Evolutionary conservation across 2,888 invertebrate species (phyloP).

Genomic region (Euclidia mi): DNA sequence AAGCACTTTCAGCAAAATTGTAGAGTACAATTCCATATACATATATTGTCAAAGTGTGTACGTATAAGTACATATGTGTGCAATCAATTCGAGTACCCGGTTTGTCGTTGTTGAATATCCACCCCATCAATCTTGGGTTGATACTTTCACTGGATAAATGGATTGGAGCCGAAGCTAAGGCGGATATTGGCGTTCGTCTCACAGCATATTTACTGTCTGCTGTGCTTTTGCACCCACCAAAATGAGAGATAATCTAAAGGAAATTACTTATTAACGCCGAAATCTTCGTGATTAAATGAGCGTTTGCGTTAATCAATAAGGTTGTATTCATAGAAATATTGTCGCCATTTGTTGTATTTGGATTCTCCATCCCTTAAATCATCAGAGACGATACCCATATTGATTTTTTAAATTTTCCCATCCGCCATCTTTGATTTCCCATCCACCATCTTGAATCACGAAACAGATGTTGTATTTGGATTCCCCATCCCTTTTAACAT

Average conservation of each 20-base stretch:
- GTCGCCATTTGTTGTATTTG: too few species aligned
- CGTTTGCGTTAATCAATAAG: too few species aligned
- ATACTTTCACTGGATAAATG: conserved; percentile 64
- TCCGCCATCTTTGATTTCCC: too few species aligned
- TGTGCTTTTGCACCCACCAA: conserved; percentile 29
- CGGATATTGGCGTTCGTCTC: conserved; percentile 58
- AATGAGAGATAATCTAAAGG: conserved; percentile 1
- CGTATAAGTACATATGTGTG: conserved; percentile 22
- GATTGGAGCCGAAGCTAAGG: conserved; percentile 58
- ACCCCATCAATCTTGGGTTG: conserved; percentile 67
- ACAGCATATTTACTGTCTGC: conserved; percentile 22
- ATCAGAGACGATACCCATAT: too few species aligned
- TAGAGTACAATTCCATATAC: neutral
- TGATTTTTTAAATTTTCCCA: too few species aligned
- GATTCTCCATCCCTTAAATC: too few species aligned
- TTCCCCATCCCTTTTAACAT: too few species aligned
- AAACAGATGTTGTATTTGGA: too few species aligned
- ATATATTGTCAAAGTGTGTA: neutral
- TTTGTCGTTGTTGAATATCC: conserved; percentile 52
- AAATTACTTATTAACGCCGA: neutral
- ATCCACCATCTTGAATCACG: too few species aligned
- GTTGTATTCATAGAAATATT: too few species aligned
- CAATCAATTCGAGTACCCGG: conserved; percentile 50
- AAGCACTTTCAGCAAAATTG: too few species aligned
- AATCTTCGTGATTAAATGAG: too few species aligned